Conservation (phyloP, 2,113 vertebrate genomes). For the Colaptes auratus region DNA sequence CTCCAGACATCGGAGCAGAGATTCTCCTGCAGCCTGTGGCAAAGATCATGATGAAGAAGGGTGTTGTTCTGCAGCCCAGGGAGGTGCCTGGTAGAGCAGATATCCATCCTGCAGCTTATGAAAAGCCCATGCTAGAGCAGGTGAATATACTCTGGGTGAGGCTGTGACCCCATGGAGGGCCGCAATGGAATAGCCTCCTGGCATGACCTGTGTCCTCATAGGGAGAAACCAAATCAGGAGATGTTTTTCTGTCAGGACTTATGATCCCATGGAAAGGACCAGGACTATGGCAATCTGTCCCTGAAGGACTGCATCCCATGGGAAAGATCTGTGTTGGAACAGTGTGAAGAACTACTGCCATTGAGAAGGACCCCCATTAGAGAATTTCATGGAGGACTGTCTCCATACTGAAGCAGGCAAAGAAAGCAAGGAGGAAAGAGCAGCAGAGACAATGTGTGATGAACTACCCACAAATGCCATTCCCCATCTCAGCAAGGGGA, state of each 20-base stretch:
- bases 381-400: neutral
- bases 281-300: neutral
- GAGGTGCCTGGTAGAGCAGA: too few species aligned
- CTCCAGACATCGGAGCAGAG: too few species aligned
- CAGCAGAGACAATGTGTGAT: too few species aligned
- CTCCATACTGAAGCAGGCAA: too few species aligned
- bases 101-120: too few species aligned
- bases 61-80: too few species aligned
- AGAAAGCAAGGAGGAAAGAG: too few species aligned
- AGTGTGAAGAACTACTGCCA: too few species aligned
- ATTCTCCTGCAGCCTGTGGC: too few species aligned
- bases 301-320: neutral
- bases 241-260: neutral
- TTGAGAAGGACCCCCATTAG: neutral
- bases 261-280: neutral
- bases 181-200: neutral
- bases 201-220: fast-evolving
- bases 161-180: neutral
- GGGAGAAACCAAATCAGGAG: neutral
- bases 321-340: too few species aligned
- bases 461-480: neutral
- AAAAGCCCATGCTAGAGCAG: fast-evolving
- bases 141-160: neutral
- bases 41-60: too few species aligned
- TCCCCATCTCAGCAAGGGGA: neutral